Percentiles rank a stretch among this genome's conserved stretches.
Conservation (phyloP, 2,888 invertebrate species). For the Cepaea hortensis region DNA sequence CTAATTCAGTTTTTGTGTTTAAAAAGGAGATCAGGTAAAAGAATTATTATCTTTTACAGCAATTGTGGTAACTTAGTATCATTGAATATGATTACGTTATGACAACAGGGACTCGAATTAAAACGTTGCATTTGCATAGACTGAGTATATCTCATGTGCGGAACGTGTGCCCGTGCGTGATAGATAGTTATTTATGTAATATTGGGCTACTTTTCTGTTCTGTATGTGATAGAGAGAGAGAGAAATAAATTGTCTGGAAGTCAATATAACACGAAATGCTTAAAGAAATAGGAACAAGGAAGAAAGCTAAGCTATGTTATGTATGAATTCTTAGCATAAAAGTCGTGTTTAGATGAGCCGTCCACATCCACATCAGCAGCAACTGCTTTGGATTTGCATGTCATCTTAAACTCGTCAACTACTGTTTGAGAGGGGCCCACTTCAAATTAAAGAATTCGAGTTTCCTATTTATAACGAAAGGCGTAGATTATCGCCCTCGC, state of each 20-base stretch:
- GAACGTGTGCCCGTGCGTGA: too few relatives aligned
- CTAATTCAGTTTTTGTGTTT: too few relatives aligned
- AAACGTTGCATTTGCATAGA: too few relatives aligned
- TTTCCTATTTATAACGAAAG: not conserved
- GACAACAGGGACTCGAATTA: too few relatives aligned
- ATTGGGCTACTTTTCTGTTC: too few relatives aligned
- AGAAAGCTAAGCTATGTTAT: constrained; percentile 3
- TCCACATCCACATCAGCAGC: not conserved
- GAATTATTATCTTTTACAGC: too few relatives aligned
- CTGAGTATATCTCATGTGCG: too few relatives aligned
- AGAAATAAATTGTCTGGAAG: not conserved
- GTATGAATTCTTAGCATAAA: not conserved
- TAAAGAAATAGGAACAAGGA: not conserved
- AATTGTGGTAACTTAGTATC: too few relatives aligned
- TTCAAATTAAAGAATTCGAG: not conserved
- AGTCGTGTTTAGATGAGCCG: not conserved
- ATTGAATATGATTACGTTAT: too few relatives aligned
- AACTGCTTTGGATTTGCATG: not conserved
- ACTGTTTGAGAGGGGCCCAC: not conserved
- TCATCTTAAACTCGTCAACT: not conserved
- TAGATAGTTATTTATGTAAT: too few relatives aligned
- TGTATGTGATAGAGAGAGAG: not conserved
- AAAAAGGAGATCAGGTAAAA: too few relatives aligned
- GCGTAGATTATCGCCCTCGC: constrained; percentile 5
- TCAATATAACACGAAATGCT: not conserved